Conservation (phyloP, 2,888 invertebrate species). For the Plutella xylostella region DNA sequence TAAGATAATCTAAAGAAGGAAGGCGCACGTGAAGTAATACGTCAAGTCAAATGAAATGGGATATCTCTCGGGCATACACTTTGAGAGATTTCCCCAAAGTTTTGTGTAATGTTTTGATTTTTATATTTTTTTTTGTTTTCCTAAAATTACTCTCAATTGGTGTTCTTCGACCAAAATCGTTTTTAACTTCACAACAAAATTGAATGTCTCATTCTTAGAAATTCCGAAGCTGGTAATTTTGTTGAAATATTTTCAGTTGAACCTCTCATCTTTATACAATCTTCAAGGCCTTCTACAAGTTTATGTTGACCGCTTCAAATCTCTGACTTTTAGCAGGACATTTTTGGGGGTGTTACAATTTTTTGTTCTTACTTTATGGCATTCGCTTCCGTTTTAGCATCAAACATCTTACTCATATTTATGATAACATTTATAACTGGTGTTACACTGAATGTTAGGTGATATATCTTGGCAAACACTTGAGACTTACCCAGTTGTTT, state of each 20-base stretch:
- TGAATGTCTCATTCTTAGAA: too few relatives aligned
- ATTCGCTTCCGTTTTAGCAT: not conserved
- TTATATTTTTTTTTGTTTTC: constrained; percentile 35
- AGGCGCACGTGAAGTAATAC: constrained; percentile 37
- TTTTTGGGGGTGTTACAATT: too few relatives aligned
- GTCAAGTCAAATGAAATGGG: constrained; percentile 70
- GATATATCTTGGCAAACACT: too few relatives aligned
- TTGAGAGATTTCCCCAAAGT: constrained; percentile 53
- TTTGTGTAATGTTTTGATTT: constrained; percentile 38
- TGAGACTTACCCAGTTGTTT: too few relatives aligned
- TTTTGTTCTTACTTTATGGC: not conserved
- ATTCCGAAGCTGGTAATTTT: too few relatives aligned
- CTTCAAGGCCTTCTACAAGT: too few relatives aligned
- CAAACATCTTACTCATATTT: not conserved
- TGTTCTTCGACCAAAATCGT: constrained; percentile 68
- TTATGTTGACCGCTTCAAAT: too few relatives aligned
- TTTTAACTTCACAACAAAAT: too few relatives aligned
- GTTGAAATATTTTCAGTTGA: too few relatives aligned
- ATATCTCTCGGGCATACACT: constrained; percentile 43
- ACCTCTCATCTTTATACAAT: too few relatives aligned
- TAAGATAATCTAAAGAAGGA: constrained; percentile 26
- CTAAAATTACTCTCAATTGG: constrained; percentile 43
- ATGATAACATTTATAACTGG: not conserved
- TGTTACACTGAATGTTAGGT: too few relatives aligned
- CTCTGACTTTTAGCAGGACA: too few relatives aligned